Conservation (phyloP, 92 coral and sea anemone genomes). For the Parazoanthus swiftii region DNA sequence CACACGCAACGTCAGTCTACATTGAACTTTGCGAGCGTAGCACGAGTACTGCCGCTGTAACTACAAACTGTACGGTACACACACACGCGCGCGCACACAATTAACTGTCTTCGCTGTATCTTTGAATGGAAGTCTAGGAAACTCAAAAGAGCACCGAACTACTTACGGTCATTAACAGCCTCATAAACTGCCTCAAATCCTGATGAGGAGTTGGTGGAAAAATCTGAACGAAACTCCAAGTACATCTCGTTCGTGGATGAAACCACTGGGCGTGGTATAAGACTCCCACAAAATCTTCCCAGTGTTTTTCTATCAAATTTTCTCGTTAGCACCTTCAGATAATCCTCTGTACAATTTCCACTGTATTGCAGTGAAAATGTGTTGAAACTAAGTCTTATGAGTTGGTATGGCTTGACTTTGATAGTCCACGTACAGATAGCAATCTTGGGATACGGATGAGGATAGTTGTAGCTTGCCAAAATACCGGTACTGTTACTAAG, state of each 20-base stretch:
- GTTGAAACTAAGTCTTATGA: slow-evolving; percentile 27
- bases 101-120: neutral
- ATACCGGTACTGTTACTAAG: neutral
- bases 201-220: neutral
- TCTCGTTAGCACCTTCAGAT: neutral
- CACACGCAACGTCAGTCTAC: neutral
- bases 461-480: slow-evolving; percentile 23
- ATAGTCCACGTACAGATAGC: slow-evolving; percentile 15
- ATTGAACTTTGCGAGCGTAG: neutral
- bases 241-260: slow-evolving; percentile 29
- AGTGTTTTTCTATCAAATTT: neutral
- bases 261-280: neutral
- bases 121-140: neutral
- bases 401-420: neutral
- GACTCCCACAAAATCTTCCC: slow-evolving; percentile 27
- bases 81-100: too few relatives aligned
- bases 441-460: neutral
- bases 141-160: neutral
- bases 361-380: slow-evolving; percentile 24
- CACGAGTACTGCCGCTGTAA: neutral
- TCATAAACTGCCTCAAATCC: slow-evolving; percentile 29
- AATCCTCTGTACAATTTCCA: neutral
- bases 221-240: slow-evolving; percentile 13
- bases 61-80: neutral
- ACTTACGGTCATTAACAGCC: slow-evolving; percentile 30